A percentile compares a stretch with the other conserved stretches of the same genome.
These are phyloP conservation scores for Hybognathus amarus DNA, from an alignment of 2,797 vertebrate genomes.

Conservation along the genomic window DNA sequence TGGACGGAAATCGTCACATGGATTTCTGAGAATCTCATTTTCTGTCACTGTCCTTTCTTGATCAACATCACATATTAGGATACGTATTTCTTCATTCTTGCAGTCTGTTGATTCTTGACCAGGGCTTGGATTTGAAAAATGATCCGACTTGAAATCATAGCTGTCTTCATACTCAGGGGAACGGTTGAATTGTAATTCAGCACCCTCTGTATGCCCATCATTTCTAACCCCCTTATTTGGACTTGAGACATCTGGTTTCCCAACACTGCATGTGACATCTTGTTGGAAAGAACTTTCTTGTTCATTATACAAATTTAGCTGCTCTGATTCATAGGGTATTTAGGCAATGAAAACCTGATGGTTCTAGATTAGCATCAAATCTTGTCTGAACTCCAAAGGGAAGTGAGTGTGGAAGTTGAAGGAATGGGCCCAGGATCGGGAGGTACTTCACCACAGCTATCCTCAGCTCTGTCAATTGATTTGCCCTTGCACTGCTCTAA, in stretches of 20 bases:
- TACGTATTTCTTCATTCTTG: background rate
- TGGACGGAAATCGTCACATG: background rate
- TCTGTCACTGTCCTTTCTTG: background rate
- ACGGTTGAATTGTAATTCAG: background rate
- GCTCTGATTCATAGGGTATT: background rate
- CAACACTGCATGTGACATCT: background rate
- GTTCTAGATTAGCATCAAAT: conserved; percentile 7
- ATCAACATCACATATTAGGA: background rate
- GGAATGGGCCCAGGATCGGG: background rate
- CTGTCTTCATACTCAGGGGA: background rate
- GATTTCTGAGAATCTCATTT: background rate
- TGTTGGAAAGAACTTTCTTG: conserved; percentile 5
- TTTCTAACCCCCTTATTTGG: background rate
- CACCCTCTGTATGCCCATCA: background rate
- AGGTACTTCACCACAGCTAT: conserved; percentile 5
- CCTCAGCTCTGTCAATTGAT: background rate
- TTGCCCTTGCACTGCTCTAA: conserved; percentile 34
- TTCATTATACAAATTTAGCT: background rate
- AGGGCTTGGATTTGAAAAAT: background rate
- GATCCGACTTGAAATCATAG: background rate
- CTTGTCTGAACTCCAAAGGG: conserved; percentile 2
- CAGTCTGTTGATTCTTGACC: background rate
- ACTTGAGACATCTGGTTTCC: conserved; percentile 3
- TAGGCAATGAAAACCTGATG: background rate
- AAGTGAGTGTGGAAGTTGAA: background rate